Conservation (phyloP, 2,113 vertebrate genomes). For the Caranx ignobilis region DNA sequence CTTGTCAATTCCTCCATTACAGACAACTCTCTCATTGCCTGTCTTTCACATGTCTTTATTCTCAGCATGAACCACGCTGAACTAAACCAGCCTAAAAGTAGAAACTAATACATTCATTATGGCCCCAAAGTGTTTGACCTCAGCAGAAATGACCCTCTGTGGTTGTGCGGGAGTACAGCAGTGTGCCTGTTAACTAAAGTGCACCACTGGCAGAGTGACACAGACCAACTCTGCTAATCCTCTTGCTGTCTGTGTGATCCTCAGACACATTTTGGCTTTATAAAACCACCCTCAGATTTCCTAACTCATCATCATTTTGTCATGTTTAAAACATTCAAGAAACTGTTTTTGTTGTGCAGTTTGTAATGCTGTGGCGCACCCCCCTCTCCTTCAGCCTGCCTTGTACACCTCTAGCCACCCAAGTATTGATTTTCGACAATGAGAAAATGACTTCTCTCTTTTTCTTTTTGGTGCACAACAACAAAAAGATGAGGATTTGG, state of each 20-base stretch:
- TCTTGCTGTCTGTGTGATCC: conserved; percentile 17
- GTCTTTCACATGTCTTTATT: neutral
- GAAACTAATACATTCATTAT: conserved; percentile 14
- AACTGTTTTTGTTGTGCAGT: neutral
- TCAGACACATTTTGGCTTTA: conserved; percentile 32
- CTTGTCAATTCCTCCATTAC: neutral
- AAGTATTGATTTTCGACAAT: conserved; percentile 24
- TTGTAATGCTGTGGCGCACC: neutral
- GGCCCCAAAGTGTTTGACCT: neutral
- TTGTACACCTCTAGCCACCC: neutral
- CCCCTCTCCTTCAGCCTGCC: neutral
- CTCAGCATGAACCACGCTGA: neutral
- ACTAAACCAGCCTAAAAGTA: conserved; percentile 11
- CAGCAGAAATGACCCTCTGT: conserved; percentile 8
- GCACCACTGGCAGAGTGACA: conserved; percentile 50
- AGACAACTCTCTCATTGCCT: neutral
- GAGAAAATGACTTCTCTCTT: conserved; percentile 40
- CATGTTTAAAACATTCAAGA: conserved; percentile 10
- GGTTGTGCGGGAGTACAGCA: conserved; percentile 9
- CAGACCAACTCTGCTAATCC: conserved; percentile 39
- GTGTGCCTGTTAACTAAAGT: conserved; percentile 43
- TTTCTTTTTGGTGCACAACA: conserved; percentile 14
- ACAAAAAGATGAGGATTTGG: conserved; percentile 13
- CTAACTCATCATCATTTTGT: conserved; percentile 21
- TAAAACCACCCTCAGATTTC: conserved; percentile 13